A percentile compares a stretch with the other conserved stretches of the same genome.
Evolutionary conservation across 1,140 invertebrate species (phyloP).

Genomic region (Batillaria attramentaria): DNA sequence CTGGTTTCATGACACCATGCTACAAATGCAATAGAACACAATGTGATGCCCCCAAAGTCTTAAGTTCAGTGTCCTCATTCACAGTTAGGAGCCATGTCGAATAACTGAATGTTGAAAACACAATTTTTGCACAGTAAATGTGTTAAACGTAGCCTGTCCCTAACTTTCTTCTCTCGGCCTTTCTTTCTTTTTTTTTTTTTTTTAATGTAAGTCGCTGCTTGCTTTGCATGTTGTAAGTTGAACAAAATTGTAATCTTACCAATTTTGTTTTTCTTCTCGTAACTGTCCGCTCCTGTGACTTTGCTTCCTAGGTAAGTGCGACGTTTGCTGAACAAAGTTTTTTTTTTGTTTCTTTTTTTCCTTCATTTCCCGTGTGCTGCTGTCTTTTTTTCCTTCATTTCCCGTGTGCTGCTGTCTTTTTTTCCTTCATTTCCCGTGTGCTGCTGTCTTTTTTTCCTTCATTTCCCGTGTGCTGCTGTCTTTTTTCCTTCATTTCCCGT

Average conservation of each 20-base stretch:
- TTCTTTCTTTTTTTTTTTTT: neutral
- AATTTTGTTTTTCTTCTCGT: constrained; percentile 13
- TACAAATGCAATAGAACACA: constrained; percentile 2
- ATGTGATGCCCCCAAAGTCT: constrained; percentile 6
- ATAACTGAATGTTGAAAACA: neutral
- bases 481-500: too few species aligned
- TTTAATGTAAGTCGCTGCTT: constrained; percentile 3
- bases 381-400: neutral
- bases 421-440: neutral
- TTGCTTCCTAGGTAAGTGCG: constrained; percentile 27
- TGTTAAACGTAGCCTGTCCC: neutral
- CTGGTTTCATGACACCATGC: too few species aligned
- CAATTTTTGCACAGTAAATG: neutral
- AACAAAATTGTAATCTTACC: neutral
- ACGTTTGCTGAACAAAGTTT: neutral
- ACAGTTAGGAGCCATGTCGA: too few species aligned
- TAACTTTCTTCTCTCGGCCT: neutral
- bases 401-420: neutral
- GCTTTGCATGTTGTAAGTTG: constrained; percentile 4
- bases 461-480: neutral
- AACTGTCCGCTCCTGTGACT: constrained; percentile 10
- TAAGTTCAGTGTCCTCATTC: neutral
- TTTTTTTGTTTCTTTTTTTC: neutral
- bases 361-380: too few species aligned
- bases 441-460: neutral